phyloP scores from a whole-genome alignment of 2,797 vertebrate genomes.

The Phataginus tricuspis region DNA sequence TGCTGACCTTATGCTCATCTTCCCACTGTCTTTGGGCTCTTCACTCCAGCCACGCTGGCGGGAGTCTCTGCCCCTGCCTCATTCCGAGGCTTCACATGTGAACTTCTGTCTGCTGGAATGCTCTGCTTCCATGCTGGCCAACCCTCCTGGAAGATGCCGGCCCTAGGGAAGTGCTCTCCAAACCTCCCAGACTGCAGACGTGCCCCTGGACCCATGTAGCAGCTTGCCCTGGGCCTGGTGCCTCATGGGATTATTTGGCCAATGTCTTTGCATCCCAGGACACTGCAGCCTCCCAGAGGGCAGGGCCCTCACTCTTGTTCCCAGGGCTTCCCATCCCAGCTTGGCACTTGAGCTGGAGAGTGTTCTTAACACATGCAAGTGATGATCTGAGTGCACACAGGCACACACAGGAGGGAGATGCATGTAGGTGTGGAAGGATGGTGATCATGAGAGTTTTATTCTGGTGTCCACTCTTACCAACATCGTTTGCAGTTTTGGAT shows the following conservation, averaged over 20 bases:
- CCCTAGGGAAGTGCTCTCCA: background rate
- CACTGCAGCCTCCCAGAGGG: fast-evolving
- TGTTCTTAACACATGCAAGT: background rate
- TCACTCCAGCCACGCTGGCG: fast-evolving
- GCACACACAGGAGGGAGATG: fast-evolving
- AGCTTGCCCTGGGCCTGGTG: too few relatives aligned
- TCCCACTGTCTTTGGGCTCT: too few relatives aligned
- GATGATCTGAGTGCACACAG: background rate
- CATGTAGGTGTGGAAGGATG: background rate
- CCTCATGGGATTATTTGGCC: too few relatives aligned
- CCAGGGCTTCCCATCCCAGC: too few relatives aligned
- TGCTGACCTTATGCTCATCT: background rate
- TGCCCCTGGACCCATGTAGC: fast-evolving
- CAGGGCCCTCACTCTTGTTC: background rate
- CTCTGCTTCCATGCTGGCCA: background rate
- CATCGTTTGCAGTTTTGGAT: background rate
- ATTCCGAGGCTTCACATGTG: background rate
- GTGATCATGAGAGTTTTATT: background rate
- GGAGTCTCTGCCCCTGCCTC: background rate
- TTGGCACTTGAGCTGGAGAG: fast-evolving
- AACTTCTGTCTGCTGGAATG: background rate
- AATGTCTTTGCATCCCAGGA: background rate
- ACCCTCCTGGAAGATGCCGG: background rate
- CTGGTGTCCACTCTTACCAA: background rate
- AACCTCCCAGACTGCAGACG: background rate